Percentiles rank a stretch among this genome's conserved stretches.
phyloP scores from a whole-genome alignment of 2,113 vertebrate species.

The Daphoenositta chrysoptera region DNA sequence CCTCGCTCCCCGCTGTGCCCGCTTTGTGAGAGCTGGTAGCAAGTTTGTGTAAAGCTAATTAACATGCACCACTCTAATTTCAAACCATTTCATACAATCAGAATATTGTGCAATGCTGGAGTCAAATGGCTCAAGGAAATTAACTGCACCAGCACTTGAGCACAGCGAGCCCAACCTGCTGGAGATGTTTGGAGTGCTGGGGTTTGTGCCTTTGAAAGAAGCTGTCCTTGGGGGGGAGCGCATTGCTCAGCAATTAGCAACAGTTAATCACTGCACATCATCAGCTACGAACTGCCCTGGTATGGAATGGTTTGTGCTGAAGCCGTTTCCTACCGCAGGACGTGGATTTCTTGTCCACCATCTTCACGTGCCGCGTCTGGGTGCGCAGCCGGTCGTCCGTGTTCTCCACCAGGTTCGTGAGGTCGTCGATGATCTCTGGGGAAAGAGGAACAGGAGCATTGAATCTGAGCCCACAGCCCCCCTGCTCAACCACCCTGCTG shows the following conservation, averaged over 20 bases:
- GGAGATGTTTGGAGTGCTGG: neutral
- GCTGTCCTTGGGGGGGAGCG: fast-evolving
- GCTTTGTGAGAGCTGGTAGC: neutral
- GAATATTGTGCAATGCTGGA: neutral
- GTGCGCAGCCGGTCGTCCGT: slow-evolving; percentile 85
- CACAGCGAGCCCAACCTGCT: neutral
- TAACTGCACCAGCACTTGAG: neutral
- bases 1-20: neutral
- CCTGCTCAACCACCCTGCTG: neutral
- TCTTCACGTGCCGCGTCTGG: slow-evolving; percentile 84
- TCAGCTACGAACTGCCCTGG: neutral
- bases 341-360: slow-evolving; percentile 88
- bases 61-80: neutral
- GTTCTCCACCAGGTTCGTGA: slow-evolving; percentile 90
- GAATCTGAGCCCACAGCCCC: neutral
- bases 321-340: slow-evolving; percentile 84
- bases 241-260: neutral
- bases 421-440: slow-evolving; percentile 94
- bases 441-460: neutral
- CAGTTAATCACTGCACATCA: neutral
- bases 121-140: neutral
- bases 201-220: neutral
- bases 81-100: neutral
- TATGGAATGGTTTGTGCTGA: fast-evolving
- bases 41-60: neutral